Base-by-base conservation (phyloP, 2,113 vertebrate genomes). In the Stomatorhinus ivindoensis region DNA sequence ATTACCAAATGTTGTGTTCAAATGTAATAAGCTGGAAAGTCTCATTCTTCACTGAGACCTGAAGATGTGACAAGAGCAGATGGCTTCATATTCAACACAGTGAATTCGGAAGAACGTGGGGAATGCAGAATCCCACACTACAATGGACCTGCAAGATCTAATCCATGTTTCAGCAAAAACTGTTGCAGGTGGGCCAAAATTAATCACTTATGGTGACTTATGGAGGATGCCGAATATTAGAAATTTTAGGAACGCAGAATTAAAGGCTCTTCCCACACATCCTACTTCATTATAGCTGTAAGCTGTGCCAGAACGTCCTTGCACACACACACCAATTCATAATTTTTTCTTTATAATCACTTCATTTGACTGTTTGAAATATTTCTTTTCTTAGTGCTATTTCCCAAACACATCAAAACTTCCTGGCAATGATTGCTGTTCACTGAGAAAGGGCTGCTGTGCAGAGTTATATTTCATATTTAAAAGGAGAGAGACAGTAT, bases 381-480 rank as follows among this genome's bases (percentile, higher is more conserved):
- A 35, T 73, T 73, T 73, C 1, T 35, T 13, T 35, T 39, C 4
- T 76, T 39, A 73, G 27, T 35, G 21, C 24, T 27, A 46, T 19
- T 83, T 83, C 80, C 80, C 35, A 83, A 39, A 82, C 39, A 46
- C 39, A 44, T n/a, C 17, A 73, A 42, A 88, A 87, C 61, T 61
- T 91, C 21, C 51, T 31, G 48, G 61, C 76, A 24, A 69, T 83
- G 85, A 58, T 50, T 90, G 83, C 88, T 69, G 13, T 11, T n/a
- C 11, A 6, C 88, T n/a, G 31, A 6, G 31, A 73, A 73, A 73
- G 69, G 4, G 31, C 11, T 15, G 69, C 11, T 17, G 4, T 15
- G 31, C 69, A 31, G 1, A 31, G 13, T 76, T 39, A 39, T 39
- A 39, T 50, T 24, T 82, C 69, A 47, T 6, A 4, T 50, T 27